These are phyloP conservation scores for Thaumatotibia leucotreta DNA, from an alignment of 1,140 invertebrate species.

Conservation along the genomic window DNA sequence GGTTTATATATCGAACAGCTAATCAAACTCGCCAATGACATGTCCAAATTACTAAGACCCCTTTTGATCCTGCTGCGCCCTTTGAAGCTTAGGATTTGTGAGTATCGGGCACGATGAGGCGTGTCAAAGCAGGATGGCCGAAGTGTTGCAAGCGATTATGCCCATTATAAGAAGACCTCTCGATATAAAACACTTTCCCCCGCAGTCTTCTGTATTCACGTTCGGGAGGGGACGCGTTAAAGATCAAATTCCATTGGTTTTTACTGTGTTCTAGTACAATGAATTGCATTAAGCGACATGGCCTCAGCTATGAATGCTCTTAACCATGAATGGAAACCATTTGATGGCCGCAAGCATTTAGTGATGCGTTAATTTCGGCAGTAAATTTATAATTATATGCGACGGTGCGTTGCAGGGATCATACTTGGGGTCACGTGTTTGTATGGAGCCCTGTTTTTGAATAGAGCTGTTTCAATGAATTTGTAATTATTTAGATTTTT, in stretches of 20 bases:
- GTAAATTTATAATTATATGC: conserved; percentile 4
- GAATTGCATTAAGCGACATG: conserved; percentile 68
- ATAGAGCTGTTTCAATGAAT: no score
- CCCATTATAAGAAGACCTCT: conserved; percentile 35
- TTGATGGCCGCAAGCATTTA: conserved; percentile 53
- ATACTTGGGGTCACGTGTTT: not conserved
- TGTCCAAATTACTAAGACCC: not conserved
- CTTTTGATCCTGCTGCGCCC: not conserved
- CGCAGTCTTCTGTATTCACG: not conserved
- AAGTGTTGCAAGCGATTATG: conserved; percentile 38
- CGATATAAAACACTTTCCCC: conserved; percentile 19
- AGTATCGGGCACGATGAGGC: not conserved
- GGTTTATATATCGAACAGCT: conserved; percentile 3
- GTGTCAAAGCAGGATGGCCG: conserved; percentile 22
- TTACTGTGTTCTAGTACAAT: conserved; percentile 57
- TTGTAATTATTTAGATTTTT: no score
- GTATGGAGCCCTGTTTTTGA: no score
- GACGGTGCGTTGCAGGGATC: not conserved
- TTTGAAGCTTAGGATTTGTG: not conserved
- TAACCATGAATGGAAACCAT: conserved; percentile 67
- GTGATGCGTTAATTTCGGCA: conserved; percentile 23
- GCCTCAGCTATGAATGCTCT: conserved; percentile 56
- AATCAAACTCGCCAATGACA: conserved; percentile 2
- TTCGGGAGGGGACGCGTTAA: conserved; percentile 19
- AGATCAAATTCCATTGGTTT: conserved; percentile 30